Conservation (phyloP, 1,140 invertebrate species). For the Aradophagus sp. region DNA sequence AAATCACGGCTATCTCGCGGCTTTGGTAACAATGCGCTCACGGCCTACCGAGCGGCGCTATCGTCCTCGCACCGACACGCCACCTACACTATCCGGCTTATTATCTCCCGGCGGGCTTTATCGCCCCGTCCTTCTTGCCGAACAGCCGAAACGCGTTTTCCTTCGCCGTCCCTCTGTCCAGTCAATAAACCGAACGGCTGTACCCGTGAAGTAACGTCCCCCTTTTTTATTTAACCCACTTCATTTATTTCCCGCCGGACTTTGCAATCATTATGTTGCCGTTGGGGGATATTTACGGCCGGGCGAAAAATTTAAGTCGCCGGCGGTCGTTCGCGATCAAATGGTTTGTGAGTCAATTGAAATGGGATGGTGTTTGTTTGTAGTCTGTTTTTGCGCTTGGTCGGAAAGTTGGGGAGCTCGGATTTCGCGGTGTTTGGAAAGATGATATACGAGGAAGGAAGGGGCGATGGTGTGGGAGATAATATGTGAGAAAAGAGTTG, state of each 20-base stretch:
- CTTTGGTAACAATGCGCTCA: conserved; percentile 61
- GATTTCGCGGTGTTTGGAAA: no score
- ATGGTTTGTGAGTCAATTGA: no score
- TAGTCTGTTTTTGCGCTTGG: no score
- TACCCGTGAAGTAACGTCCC: conserved; percentile 37
- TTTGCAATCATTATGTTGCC: conserved; percentile 15
- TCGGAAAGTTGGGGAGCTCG: no score
- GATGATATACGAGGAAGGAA: no score
- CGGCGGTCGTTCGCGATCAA: no score
- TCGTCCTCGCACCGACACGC: conserved; percentile 32
- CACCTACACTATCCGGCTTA: conserved; percentile 45
- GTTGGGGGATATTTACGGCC: no score
- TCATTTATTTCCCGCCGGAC: conserved; percentile 25
- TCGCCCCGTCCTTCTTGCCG: conserved; percentile 41
- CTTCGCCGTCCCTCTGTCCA: conserved; percentile 15
- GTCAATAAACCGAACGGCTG: conserved; percentile 27
- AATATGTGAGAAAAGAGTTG: no score
- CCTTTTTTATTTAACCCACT: conserved; percentile 40
- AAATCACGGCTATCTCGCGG: conserved; percentile 62
- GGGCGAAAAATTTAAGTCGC: no score
- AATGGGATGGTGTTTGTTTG: no score
- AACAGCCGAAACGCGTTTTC: conserved; percentile 25
- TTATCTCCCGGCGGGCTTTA: conserved; percentile 59
- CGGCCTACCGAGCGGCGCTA: conserved; percentile 45
- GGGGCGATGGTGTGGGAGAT: no score